Evolutionary conservation across 2,888 invertebrate species (phyloP).

Genomic region (Cryptops parisi): DNA sequence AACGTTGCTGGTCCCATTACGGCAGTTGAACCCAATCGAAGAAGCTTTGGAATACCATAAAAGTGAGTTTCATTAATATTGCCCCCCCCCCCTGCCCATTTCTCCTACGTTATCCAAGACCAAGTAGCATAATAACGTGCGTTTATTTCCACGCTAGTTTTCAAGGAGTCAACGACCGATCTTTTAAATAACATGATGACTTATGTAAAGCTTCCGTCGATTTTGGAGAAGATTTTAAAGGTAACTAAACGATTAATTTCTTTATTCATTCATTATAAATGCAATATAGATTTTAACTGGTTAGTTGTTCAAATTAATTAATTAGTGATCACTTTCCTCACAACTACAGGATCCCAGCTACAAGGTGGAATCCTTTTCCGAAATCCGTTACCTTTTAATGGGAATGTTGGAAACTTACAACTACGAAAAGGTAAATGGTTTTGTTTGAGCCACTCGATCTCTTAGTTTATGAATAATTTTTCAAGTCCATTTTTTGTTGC

Average conservation of each 20-base stretch:
- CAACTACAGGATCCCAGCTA: conserved; percentile 18
- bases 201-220: conserved; percentile 14
- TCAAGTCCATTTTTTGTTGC: not conserved
- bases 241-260: not conserved
- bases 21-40: not conserved
- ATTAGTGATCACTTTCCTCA: too few relatives aligned
- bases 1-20: not conserved
- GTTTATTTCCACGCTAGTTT: too few relatives aligned
- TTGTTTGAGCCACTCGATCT: too few relatives aligned
- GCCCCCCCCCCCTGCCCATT: too few relatives aligned
- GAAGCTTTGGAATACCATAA: not conserved
- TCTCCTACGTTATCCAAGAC: too few relatives aligned
- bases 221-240: not conserved
- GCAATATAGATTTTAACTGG: too few relatives aligned
- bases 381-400: conserved; percentile 15
- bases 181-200: conserved; percentile 17
- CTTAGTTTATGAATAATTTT: too few relatives aligned
- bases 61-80: too few relatives aligned
- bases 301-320: too few relatives aligned
- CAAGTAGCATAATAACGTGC: too few relatives aligned
- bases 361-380: conserved; percentile 13
- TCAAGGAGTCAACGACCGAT: conserved; percentile 14
- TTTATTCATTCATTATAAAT: too few relatives aligned
- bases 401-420: conserved; percentile 17
- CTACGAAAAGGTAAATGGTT: conserved; percentile 17